A percentile compares a stretch with the other conserved stretches of the same genome.
Evolutionary conservation across 1,140 invertebrate species (phyloP).

Genomic region (Musca domestica): DNA sequence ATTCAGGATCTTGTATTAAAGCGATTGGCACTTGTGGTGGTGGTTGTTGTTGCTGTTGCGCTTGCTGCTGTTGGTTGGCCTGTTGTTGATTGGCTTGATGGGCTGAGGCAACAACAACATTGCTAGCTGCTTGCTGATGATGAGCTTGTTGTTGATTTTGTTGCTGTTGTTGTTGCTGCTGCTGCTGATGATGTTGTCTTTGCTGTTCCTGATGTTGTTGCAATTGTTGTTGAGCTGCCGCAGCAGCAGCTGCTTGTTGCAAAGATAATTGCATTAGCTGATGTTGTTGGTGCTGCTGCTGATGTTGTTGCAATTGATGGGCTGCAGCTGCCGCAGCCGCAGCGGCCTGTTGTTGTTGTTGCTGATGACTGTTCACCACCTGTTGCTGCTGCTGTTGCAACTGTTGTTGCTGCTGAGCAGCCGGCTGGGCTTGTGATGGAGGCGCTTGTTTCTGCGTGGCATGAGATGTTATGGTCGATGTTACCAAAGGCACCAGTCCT

Average conservation of each 20-base stretch:
- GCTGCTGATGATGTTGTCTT: conserved; percentile 35
- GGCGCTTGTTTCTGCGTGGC: conserved; percentile 32
- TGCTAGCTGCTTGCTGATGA: conserved; percentile 21
- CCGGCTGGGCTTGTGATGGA: background rate
- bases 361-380: conserved; percentile 29
- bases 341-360: conserved; percentile 32
- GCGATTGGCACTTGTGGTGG: conserved; percentile 47
- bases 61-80: conserved; percentile 37
- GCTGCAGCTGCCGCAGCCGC: conserved; percentile 32
- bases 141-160: conserved; percentile 27
- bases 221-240: conserved; percentile 34
- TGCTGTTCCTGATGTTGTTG: conserved; percentile 39
- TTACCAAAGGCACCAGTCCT: conserved; percentile 47
- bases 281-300: conserved; percentile 44
- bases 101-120: conserved; percentile 8
- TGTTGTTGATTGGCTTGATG: conserved; percentile 34
- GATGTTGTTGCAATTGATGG: conserved; percentile 29
- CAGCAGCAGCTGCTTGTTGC: conserved; percentile 41
- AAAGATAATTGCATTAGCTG: conserved; percentile 44
- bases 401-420: conserved; percentile 30
- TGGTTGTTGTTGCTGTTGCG: conserved; percentile 40
- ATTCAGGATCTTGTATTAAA: conserved; percentile 46
- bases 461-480: conserved; percentile 50
- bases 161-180: conserved; percentile 27
- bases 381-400: conserved; percentile 35